Evolutionary conservation across 2,113 vertebrate genomes (phyloP), one percentile per base, ranked within the genome.

Genomic region (Poecilia latipinna): DNA sequence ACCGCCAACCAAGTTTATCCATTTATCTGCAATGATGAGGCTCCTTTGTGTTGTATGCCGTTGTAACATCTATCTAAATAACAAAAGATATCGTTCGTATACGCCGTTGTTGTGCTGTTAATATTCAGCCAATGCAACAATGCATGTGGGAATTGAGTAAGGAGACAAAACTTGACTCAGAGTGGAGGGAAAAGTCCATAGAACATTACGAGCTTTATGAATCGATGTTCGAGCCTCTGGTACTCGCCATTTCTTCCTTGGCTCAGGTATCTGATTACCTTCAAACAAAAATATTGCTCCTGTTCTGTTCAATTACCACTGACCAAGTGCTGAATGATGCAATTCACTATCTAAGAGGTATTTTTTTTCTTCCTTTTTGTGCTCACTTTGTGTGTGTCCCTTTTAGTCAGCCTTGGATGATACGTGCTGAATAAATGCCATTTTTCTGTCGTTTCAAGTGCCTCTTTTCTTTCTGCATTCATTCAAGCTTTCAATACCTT

Each of bases 401-500:
- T 80, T 90, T 80, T 69, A 65, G 86, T 82, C 60, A 82, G 84
- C 90, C 92, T 92, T 91, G 90, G 91, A 90, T 75, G 82, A 88
- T 90, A 89, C 90, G 78, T 72, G 83, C 71, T 91, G 87, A 94
- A 94, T 93, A 94, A 92, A 94, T 91, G 88, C 91, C 84, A 92
- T 91, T 93, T 92, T 92, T 93, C 89, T 93, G 87, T 89, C 87
- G 79, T 90, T 90, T 87, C 88, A 88, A 89, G 91, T 92, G 78
- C 82, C 93, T 93, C 93, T 92, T 90, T 93, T 90, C 93, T 90
- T 89, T 93, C 83, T 68, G 79, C 92, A 93, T 90, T 8, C 7
- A 93, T 95, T 95, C 91, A 94, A 93, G 93, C 94, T 95, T 95
- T 95, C 94, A 94, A 92, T 92, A 80, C 93, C 87, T 89, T 90